Percentiles rank a stretch among this genome's conserved stretches.
Evolutionary conservation across 1,140 invertebrate species (phyloP).

Genomic region (Drosophila sp.): DNA sequence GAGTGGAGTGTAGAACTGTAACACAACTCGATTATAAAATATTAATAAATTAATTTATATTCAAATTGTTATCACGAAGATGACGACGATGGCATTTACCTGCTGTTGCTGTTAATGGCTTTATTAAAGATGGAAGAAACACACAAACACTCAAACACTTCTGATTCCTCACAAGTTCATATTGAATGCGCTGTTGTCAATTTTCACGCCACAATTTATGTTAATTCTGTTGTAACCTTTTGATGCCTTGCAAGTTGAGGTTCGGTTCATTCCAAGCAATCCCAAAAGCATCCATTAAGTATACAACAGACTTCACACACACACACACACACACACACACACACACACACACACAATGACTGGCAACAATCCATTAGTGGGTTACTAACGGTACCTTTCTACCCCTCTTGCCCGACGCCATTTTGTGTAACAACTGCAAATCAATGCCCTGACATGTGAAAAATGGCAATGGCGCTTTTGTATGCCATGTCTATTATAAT

Average conservation of each 20-base stretch:
- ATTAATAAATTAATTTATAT: constrained; percentile 79
- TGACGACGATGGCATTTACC: constrained; percentile 5
- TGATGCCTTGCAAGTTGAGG: constrained; percentile 32
- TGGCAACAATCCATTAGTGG: constrained; percentile 74
- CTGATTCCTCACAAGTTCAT: not conserved
- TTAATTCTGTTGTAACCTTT: constrained; percentile 74
- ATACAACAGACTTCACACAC: constrained; percentile 15
- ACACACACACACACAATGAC: constrained; percentile 17
- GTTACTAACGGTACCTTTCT: constrained; percentile 59
- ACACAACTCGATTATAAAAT: constrained; percentile 76
- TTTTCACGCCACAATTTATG: constrained; percentile 71
- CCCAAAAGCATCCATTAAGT: constrained; percentile 48
- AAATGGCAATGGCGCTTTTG: constrained; percentile 70
- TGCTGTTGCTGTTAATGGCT: constrained; percentile 51
- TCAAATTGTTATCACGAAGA: constrained; percentile 46
- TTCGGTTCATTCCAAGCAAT: constrained; percentile 40
- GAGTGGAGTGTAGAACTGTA: constrained; percentile 8
- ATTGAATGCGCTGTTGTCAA: constrained; percentile 55
- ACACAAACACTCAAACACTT: not conserved
- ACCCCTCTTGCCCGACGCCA: constrained; percentile 43
- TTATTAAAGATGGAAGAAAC: constrained; percentile 20
- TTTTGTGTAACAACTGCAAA: constrained; percentile 81
- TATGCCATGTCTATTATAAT: constrained; percentile 80
- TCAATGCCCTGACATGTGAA: constrained; percentile 77
- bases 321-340: not conserved